These are phyloP conservation scores for Podarcis cretensis DNA, from an alignment of 2,113 vertebrate genomes.

Conservation along the genomic window DNA sequence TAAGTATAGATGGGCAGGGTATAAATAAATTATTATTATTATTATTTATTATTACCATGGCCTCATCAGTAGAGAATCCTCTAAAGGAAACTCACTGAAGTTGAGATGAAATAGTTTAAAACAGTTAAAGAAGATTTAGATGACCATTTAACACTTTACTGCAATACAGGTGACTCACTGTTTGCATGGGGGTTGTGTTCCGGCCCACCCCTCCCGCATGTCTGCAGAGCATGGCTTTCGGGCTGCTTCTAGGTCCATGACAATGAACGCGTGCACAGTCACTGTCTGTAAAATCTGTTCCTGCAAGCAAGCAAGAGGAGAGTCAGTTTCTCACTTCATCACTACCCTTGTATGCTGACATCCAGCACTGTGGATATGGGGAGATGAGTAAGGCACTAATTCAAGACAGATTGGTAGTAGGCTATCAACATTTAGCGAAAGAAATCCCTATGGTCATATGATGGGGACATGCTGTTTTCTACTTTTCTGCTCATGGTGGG, in stretches of 20 bases:
- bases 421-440: too few species aligned
- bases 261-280: too few species aligned
- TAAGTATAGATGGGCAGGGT: neutral
- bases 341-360: neutral
- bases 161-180: too few species aligned
- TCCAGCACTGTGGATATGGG: neutral
- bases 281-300: too few species aligned
- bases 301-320: neutral
- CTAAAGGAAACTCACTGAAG: neutral
- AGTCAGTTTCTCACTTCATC: neutral
- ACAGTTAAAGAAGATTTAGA: neutral
- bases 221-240: too few species aligned
- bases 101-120: neutral
- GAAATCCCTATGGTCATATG: too few species aligned
- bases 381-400: neutral
- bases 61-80: neutral
- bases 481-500: too few species aligned
- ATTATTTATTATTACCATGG: neutral
- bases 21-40: too few species aligned
- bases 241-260: too few species aligned
- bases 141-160: neutral
- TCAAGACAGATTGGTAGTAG: neutral
- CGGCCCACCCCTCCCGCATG: too few species aligned
- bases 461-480: too few species aligned
- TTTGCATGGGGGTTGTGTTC: too few species aligned